These are phyloP conservation scores for Caenorhabditis brenneri DNA, from an alignment of 1,140 invertebrate species.

Conservation along the genomic window DNA sequence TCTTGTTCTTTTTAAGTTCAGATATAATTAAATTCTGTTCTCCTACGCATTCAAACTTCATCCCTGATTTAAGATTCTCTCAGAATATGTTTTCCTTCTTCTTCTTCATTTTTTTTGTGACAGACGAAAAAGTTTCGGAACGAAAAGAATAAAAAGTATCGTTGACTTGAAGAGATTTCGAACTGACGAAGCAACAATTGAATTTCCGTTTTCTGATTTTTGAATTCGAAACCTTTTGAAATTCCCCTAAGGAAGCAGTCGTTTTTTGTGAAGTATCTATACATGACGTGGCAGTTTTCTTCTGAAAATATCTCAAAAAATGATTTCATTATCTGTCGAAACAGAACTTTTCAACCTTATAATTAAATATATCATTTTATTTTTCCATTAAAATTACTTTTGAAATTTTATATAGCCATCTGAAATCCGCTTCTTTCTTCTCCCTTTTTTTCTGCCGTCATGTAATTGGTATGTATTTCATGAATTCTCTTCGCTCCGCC, in stretches of 20 bases:
- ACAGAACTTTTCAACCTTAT: background rate
- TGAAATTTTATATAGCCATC: background rate
- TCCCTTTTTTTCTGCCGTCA: background rate
- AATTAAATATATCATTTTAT: background rate
- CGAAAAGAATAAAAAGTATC: constrained; percentile 1
- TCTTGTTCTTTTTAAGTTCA: background rate
- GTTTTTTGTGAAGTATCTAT: background rate
- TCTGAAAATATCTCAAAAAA: background rate
- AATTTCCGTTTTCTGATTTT: constrained; percentile 6
- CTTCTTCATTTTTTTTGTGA: background rate
- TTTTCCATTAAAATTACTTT: background rate
- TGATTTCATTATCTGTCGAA: background rate
- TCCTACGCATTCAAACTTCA: background rate
- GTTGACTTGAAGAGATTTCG: background rate
- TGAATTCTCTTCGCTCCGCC: constrained; percentile 21
- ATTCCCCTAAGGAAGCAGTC: too few species aligned
- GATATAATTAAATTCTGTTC: background rate
- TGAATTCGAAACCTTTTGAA: background rate
- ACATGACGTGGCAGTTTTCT: too few species aligned
- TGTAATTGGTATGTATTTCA: constrained; percentile 41
- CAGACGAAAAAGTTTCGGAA: background rate
- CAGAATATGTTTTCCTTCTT: background rate
- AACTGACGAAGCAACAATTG: background rate
- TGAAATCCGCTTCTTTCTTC: background rate
- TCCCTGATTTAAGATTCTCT: background rate